Evolutionary conservation across 1,140 invertebrate genomes (phyloP), one percentile per base, ranked within the genome.

Genomic region (Drosophila chauvacae): DNA sequence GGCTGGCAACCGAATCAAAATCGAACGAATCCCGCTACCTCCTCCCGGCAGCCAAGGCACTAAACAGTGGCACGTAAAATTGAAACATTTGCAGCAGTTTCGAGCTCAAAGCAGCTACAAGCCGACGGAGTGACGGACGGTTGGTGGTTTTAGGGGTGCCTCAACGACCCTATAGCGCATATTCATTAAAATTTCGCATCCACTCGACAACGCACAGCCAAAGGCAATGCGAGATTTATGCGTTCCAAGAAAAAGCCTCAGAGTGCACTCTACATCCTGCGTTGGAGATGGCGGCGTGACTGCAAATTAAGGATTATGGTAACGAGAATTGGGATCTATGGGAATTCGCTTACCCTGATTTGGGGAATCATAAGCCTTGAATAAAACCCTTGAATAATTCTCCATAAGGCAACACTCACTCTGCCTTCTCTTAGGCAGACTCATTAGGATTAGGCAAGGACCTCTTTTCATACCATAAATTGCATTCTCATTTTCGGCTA

Each of bases 161-260:
- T 35, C 65, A 28, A 72, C 51, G 69, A 50, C 69, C 69, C 72
- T 42, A 81, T 66, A 84, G 79, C 71, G 70, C 73, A 80, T 76
- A 90, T 90, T 87, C 84, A 87, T 87, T 87, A 87, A 80, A 71
- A 90, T 70, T 68, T 68, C 55, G 74, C 58, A 70, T 68, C 77
- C 69, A 80, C 83, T 86, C 45, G 45, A 48, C 83, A 66, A 56
- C 60, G 69, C 62, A 59, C 44, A 59, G 53, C 61, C 55, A 53
- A 16, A 42, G 55, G 62, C 76, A 58, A 61, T 69, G 73, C 69
- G 75, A 80, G 83, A 87, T 86, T 86, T 87, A 86, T 86, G 80
- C 51, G 48, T 50, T 18, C 44, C 13, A 16, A 23, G 28, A 26
- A 59, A 30, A 18, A 55, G 23, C 37, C 74, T 68, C 55, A 39